Evolutionary conservation across 2,113 vertebrate genomes (phyloP), one percentile per base, ranked within the genome.

Genomic region (Chloroceryle aenea): DNA sequence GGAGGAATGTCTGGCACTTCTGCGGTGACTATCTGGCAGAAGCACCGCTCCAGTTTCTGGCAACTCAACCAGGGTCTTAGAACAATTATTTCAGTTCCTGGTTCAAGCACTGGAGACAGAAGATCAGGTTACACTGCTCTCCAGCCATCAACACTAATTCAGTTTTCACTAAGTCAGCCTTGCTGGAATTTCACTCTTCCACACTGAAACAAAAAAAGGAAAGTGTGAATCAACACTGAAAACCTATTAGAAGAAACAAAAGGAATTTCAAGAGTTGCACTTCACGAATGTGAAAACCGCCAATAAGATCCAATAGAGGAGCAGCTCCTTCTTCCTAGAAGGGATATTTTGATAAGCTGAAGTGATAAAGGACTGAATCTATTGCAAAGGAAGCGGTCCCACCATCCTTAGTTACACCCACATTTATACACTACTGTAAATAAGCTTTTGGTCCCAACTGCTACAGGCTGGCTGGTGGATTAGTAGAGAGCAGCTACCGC

Each of bases 31-130:
- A 72, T 96, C 83, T 96, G 97, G 95, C 96, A 97, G 93, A 93
- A 94, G 91, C 48, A 69, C 72, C 0, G 1, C 76, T 96, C 69
- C 32, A 7, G 59, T 91, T 94, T 95, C 83, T 97, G 96, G 96
- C 95, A 97, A 53, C 69, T 95, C 19, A 2, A 61, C 69, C 69
- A 77, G 73, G 75, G 38, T 83, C 85, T 96, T 93, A 94, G 91
- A 96, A 97, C 88, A 92, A 96, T 96, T 96, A 96, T 90, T 96
- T 95, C 85, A 94, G 83, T 95, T 97, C 89, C 96, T 88, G 87
- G 93, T 95, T 95, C 93, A 85, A 94, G 88, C 0, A 0, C 73
- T 95, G 52, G 66, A 96, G 88, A 95, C 66, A 82, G 87, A 86
- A 90, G 93, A 97, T 97, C 95, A 82, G 69, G 53, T 96, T 96